Percentiles rank a stretch among this genome's conserved stretches.
Conservation (phyloP, 2,888 invertebrate species). For the Stenodera caucasica region DNA sequence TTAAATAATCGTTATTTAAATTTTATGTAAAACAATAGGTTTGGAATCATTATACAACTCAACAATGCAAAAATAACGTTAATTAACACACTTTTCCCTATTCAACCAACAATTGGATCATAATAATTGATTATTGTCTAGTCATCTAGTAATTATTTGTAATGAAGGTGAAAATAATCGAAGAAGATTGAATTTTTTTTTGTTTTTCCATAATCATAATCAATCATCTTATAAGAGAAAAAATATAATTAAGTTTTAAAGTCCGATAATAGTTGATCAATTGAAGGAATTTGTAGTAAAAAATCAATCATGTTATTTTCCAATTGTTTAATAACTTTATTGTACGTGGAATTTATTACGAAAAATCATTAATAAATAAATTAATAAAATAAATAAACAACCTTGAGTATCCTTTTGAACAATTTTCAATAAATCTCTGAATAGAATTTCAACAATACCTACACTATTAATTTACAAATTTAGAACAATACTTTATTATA, state of each 20-base stretch:
- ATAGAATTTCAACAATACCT: constrained; percentile 1
- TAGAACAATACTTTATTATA: constrained; percentile 6
- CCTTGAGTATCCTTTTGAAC: background rate
- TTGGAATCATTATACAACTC: background rate
- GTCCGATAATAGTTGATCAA: background rate
- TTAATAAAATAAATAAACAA: background rate
- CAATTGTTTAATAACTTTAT: background rate
- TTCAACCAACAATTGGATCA: no score
- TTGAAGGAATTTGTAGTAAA: background rate
- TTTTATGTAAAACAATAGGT: constrained; percentile 1
- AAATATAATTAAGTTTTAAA: background rate
- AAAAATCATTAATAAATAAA: background rate
- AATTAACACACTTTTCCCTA: no score
- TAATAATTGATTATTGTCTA: background rate
- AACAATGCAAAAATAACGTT: background rate
- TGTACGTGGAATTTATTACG: background rate
- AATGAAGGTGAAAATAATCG: background rate
- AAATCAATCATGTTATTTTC: background rate
- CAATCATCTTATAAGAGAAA: background rate
- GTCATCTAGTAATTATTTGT: background rate
- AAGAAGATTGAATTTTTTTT: background rate
- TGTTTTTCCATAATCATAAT: background rate
- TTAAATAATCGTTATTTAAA: constrained; percentile 6
- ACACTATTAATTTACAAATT: constrained; percentile 2
- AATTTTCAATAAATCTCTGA: background rate